These are phyloP conservation scores for Nettapus auritus DNA, from an alignment of 2,113 vertebrate species.

Conservation along the genomic window DNA sequence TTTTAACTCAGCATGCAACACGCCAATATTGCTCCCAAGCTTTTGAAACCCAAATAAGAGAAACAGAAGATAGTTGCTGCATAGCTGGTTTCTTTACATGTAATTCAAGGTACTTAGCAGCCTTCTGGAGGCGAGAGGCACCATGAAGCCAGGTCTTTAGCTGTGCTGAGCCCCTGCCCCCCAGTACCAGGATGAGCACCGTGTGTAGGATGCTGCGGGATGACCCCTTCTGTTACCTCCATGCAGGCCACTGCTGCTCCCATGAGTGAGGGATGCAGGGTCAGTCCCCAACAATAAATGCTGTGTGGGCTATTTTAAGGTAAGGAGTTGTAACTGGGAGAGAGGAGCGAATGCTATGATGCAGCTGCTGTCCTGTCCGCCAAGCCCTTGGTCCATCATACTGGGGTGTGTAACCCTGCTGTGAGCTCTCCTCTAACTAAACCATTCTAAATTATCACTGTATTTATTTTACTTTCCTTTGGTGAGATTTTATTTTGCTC, in stretches of 20 bases:
- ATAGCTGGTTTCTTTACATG: background rate
- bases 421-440: background rate
- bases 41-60: constrained; percentile 31
- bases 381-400: background rate
- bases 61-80: background rate
- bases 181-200: fast-evolving
- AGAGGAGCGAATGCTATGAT: background rate
- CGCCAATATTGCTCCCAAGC: constrained; percentile 17
- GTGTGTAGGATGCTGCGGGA: background rate
- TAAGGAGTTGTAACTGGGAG: background rate
- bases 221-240: background rate
- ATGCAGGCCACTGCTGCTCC: background rate
- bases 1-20: constrained; percentile 40
- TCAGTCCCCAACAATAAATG: background rate
- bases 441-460: background rate
- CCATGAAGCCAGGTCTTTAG: fast-evolving
- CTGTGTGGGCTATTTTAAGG: background rate
- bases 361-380: background rate
- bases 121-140: background rate
- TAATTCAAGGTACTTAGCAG: background rate
- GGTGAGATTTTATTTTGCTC: background rate
- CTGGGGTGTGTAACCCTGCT: background rate
- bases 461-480: background rate
- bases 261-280: background rate
- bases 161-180: background rate